Conservation (phyloP, 2,113 vertebrate species). For the Calidris pygmaea region DNA sequence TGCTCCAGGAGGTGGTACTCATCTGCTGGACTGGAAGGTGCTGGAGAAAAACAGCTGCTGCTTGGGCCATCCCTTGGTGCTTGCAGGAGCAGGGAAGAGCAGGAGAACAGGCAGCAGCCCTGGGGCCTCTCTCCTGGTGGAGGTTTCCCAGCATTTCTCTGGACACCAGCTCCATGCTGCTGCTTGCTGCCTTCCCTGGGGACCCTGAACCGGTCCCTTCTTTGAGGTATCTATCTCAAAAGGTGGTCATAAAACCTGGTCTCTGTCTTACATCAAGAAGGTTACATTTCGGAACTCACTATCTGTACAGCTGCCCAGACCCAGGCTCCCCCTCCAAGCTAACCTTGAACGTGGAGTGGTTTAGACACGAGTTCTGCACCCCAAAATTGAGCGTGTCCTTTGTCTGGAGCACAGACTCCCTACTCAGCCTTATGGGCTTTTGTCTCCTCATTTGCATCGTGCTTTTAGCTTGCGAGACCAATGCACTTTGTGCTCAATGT, state of each 20-base stretch:
- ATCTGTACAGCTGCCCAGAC: background rate
- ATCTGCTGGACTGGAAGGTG: fast-evolving
- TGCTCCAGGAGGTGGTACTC: background rate
- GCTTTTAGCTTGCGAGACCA: background rate
- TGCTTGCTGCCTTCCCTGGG: background rate
- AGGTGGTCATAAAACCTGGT: background rate
- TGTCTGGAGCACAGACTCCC: background rate
- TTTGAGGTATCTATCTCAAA: background rate
- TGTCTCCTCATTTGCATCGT: background rate
- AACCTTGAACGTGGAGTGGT: background rate
- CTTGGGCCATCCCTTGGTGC: background rate
- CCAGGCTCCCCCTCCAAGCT: background rate
- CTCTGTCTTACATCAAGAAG: background rate
- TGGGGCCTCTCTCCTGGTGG: background rate
- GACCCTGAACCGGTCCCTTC: background rate
- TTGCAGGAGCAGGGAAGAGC: background rate
- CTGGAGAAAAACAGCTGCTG: background rate
- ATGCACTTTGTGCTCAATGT: background rate
- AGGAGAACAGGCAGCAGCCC: fast-evolving
- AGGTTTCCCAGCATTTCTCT: background rate
- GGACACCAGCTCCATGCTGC: background rate
- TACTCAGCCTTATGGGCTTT: background rate
- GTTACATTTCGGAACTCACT: background rate
- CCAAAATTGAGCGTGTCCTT: background rate
- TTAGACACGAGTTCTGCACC: background rate